These are phyloP conservation scores for Cervus canadensis DNA, from an alignment of 2,113 vertebrate genomes.

Conservation along the genomic window DNA sequence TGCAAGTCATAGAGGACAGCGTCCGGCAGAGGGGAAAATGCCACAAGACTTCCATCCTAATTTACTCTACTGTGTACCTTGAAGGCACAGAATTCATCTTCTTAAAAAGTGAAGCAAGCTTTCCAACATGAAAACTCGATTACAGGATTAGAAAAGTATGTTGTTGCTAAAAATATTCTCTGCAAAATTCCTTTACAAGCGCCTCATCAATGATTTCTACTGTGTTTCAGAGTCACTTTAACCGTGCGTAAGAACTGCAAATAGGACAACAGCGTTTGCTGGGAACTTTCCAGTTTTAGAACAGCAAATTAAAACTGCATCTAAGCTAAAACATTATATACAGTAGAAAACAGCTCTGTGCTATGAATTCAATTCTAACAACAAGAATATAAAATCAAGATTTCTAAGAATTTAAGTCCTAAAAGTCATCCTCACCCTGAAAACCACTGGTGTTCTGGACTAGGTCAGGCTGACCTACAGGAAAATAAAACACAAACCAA, in stretches of 20 bases:
- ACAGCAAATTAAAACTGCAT: not conserved
- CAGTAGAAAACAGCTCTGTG: not conserved
- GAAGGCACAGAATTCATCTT: not conserved
- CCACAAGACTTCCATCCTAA: not conserved
- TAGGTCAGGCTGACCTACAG: not conserved
- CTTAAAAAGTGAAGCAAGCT: constrained; percentile 24
- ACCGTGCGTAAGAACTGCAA: not conserved
- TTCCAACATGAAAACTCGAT: not conserved
- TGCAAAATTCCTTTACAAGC: not conserved
- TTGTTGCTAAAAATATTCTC: constrained; percentile 40
- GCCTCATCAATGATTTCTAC: not conserved
- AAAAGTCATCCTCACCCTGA: not conserved
- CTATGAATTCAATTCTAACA: not conserved
- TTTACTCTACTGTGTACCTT: not conserved
- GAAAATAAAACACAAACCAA: not conserved
- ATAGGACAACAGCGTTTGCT: not conserved
- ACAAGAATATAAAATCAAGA: not conserved
- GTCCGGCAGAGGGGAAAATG: not conserved
- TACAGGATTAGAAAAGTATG: constrained; percentile 13
- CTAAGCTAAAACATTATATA: not conserved
- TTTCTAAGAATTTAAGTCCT: not conserved
- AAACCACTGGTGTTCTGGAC: not conserved
- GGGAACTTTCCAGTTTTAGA: not conserved
- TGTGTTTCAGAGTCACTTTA: not conserved
- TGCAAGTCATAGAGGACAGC: not conserved